phyloP scores from a whole-genome alignment of 2,797 vertebrate species.

The Muraenolepis orangiensis region DNA sequence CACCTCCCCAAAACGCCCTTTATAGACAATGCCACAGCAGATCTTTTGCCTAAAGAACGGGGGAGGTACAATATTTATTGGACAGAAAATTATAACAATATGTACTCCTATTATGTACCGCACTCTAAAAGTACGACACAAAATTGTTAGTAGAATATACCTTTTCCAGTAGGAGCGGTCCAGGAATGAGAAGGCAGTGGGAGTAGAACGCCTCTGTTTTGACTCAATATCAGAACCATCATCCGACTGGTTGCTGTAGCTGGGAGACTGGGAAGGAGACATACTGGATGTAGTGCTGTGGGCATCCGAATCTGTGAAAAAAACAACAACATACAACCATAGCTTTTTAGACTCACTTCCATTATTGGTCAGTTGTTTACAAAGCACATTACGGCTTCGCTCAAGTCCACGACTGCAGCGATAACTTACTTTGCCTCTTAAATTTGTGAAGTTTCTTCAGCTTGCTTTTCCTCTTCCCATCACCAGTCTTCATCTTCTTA shows the following conservation, averaged over 20 bases:
- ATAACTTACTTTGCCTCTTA: constrained; percentile 77
- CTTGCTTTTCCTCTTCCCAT: constrained; percentile 79
- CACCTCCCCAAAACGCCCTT: constrained; percentile 81
- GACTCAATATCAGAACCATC: constrained; percentile 80
- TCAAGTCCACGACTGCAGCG: background rate
- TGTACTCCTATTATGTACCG: too few relatives aligned
- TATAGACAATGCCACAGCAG: constrained; percentile 82
- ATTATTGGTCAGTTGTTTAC: background rate
- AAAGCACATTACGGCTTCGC: background rate
- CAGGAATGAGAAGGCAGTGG: constrained; percentile 77
- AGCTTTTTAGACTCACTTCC: background rate
- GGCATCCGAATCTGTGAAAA: constrained; percentile 76
- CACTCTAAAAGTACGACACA: too few relatives aligned
- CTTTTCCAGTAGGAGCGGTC: constrained; percentile 84
- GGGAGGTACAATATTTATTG: background rate
- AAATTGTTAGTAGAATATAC: constrained; percentile 28
- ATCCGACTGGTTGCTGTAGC: constrained; percentile 81
- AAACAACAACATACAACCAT: constrained; percentile 15
- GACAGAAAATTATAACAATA: background rate
- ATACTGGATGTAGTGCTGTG: constrained; percentile 81
- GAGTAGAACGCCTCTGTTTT: constrained; percentile 72
- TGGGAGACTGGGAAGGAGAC: constrained; percentile 81
- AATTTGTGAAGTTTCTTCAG: constrained; percentile 78
- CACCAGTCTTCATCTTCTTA: constrained; percentile 77
- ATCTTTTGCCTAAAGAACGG: constrained; percentile 73